A percentile compares a stretch with the other conserved stretches of the same genome.
Evolutionary conservation across 2,888 invertebrate species (phyloP).

Genomic region (Acleris emargana): DNA sequence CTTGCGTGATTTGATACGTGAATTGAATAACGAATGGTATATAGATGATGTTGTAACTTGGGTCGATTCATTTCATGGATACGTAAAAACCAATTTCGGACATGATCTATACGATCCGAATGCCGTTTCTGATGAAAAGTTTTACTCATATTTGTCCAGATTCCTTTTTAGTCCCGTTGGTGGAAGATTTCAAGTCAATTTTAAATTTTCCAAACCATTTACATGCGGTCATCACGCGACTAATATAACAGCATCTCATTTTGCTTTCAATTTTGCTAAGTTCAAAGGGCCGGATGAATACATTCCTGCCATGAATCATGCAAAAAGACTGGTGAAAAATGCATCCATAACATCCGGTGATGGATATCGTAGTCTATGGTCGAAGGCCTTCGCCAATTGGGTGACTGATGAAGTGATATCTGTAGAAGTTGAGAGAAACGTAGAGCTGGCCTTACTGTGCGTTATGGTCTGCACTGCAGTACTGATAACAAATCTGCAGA

Average conservation of each 20-base stretch:
- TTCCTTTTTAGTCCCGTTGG: constrained; percentile 88
- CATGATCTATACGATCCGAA: constrained; percentile 76
- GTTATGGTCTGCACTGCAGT: constrained; percentile 91
- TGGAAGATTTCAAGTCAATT: constrained; percentile 87
- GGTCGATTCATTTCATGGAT: constrained; percentile 86
- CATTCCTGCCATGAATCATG: constrained; percentile 88
- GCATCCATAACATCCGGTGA: constrained; percentile 85
- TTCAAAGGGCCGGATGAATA: constrained; percentile 86
- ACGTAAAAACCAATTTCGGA: constrained; percentile 83
- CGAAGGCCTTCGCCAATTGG: constrained; percentile 89
- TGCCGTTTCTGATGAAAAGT: constrained; percentile 78
- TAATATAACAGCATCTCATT: constrained; percentile 83
- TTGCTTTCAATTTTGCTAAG: constrained; percentile 85
- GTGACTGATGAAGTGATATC: constrained; percentile 91
- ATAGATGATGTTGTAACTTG: constrained; percentile 85
- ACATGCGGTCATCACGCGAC: constrained; percentile 85
- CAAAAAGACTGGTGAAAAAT: constrained; percentile 81
- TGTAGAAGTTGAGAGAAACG: constrained; percentile 89
- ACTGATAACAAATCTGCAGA: constrained; percentile 89
- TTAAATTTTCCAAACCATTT: constrained; percentile 84
- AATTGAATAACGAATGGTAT: constrained; percentile 79
- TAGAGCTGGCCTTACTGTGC: constrained; percentile 89
- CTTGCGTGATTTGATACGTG: constrained; percentile 80
- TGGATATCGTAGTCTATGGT: constrained; percentile 87
- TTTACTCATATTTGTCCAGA: constrained; percentile 85